Evolutionary conservation across 2,888 invertebrate species (phyloP).

Genomic region (Cephonodes hylas): DNA sequence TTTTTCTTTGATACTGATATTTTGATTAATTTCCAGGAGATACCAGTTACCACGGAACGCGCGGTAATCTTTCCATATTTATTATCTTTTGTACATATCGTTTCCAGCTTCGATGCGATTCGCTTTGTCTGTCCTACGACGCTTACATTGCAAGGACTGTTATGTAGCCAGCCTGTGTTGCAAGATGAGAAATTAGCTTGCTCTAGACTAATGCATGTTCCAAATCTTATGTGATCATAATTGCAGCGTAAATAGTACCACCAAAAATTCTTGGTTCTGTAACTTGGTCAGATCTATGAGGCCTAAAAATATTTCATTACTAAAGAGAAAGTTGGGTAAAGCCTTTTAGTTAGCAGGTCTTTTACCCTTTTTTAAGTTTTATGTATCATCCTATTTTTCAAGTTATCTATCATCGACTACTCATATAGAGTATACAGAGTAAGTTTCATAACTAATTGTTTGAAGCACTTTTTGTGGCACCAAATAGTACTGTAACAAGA

Average conservation of each 20-base stretch:
- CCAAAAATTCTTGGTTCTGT: too few relatives aligned
- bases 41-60: slow-evolving; percentile 4
- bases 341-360: too few relatives aligned
- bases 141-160: not conserved
- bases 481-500: not conserved
- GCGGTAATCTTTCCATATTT: not conserved
- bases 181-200: not conserved
- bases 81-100: not conserved
- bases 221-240: not conserved
- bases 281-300: too few relatives aligned
- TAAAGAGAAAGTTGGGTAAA: too few relatives aligned
- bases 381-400: too few relatives aligned
- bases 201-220: not conserved
- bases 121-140: not conserved
- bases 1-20: not conserved
- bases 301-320: too few relatives aligned
- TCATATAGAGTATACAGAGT: too few relatives aligned
- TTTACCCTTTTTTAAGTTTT: too few relatives aligned
- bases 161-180: not conserved
- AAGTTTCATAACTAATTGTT: not conserved
- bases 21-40: slow-evolving; percentile 3
- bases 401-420: too few relatives aligned
- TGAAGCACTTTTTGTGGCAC: not conserved
- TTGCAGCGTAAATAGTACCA: too few relatives aligned
- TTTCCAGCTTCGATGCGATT: slow-evolving; percentile 3